Conservation (phyloP, 2,797 vertebrate species). For the Hippocampus kuda region DNA sequence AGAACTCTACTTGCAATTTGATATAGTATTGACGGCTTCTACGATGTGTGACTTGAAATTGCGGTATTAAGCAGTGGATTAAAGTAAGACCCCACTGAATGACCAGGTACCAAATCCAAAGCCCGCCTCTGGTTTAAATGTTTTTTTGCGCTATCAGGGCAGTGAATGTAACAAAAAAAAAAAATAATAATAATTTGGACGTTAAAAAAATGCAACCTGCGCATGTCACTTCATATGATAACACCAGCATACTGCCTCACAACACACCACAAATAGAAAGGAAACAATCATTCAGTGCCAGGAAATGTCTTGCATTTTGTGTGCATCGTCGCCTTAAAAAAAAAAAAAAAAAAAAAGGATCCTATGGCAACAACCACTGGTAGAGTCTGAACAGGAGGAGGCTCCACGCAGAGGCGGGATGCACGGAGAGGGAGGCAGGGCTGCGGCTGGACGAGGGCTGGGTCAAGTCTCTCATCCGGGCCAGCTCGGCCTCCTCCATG, state of each 20-base stretch:
- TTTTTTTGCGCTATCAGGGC: slow-evolving; percentile 18
- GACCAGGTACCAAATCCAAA: not conserved
- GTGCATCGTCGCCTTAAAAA: slow-evolving; percentile 34
- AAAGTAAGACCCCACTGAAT: not conserved
- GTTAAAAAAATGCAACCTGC: slow-evolving; percentile 39
- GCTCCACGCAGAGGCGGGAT: slow-evolving; percentile 38
- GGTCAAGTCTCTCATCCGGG: slow-evolving; percentile 17
- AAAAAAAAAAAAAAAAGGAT: slow-evolving; percentile 14
- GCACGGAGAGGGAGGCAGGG: slow-evolving; percentile 10
- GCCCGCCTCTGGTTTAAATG: not conserved
- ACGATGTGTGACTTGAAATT: not conserved
- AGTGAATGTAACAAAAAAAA: slow-evolving; percentile 14
- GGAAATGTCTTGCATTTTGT: slow-evolving; percentile 54
- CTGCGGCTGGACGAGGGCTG: slow-evolving; percentile 15
- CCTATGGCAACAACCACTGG: slow-evolving; percentile 49
- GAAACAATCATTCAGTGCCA: slow-evolving; percentile 57
- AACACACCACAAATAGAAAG: slow-evolving; percentile 31
- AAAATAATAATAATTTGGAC: slow-evolving; percentile 33
- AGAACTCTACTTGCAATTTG: not conserved
- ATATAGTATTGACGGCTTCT: not conserved
- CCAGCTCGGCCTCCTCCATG: slow-evolving; percentile 16
- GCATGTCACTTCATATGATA: slow-evolving; percentile 44
- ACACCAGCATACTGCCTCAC: slow-evolving; percentile 40
- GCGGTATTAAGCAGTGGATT: not conserved
- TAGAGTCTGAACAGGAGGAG: slow-evolving; percentile 52